A percentile compares a stretch with the other conserved stretches of the same genome.
Conservation (phyloP, 30 jellyfish, hydroid and myxozoan species). For the Chironex yamaguchii region DNA sequence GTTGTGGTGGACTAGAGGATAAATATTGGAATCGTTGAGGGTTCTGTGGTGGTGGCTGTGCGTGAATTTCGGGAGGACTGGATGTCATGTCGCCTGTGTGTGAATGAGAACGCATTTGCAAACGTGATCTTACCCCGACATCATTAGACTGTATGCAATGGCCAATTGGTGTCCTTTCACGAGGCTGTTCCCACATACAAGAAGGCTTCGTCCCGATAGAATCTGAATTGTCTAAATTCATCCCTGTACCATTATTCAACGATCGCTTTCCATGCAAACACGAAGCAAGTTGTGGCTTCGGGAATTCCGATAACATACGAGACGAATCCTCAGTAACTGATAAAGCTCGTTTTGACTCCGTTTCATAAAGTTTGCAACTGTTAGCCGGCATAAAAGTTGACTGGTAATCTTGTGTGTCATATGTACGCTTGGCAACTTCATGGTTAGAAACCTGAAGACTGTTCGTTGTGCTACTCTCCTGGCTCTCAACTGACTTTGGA, state of each 20-base stretch:
- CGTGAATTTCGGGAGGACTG: neutral
- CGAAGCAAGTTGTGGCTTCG: neutral
- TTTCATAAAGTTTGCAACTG: neutral
- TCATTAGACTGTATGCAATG: neutral
- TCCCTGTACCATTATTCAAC: neutral
- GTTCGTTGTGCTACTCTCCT: neutral
- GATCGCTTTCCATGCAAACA: constrained; percentile 1
- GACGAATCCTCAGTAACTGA: neutral
- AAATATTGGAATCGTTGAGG: neutral
- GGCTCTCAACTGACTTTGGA: neutral
- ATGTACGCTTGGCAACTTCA: neutral
- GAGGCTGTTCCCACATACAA: constrained; percentile 14
- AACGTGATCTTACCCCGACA: neutral
- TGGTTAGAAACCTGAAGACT: neutral
- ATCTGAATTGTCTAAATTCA: neutral
- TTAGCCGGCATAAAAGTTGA: neutral
- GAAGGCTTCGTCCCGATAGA: neutral
- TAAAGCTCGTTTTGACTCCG: neutral
- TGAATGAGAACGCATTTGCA: neutral
- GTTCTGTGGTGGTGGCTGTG: neutral
- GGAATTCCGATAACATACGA: neutral
- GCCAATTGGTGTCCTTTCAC: constrained; percentile 27
- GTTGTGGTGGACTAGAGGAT: neutral
- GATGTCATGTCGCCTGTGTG: neutral
- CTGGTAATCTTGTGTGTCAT: neutral